Conservation (phyloP, 2,113 vertebrate species). For the Rhineura floridana region DNA sequence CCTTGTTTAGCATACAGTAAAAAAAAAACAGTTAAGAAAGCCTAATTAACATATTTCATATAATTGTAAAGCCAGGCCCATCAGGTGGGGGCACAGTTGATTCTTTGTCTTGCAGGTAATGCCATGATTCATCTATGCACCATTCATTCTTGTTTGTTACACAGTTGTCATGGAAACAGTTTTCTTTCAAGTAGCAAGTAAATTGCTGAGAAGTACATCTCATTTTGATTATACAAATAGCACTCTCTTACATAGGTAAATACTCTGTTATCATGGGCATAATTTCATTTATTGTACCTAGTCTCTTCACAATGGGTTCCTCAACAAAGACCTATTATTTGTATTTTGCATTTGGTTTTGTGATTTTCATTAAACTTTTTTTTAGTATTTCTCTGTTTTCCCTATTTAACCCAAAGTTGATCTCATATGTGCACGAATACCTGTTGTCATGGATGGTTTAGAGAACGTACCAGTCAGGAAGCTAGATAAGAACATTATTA, state of each 20-base stretch:
- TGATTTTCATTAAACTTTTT: slow-evolving; percentile 16
- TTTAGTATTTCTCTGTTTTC: not conserved
- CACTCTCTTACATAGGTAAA: slow-evolving; percentile 59
- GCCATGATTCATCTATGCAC: slow-evolving; percentile 61
- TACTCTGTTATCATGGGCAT: slow-evolving; percentile 34
- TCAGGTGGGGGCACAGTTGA: slow-evolving; percentile 47
- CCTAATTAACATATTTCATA: slow-evolving; percentile 62
- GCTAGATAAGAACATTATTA: not conserved
- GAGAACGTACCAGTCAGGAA: not conserved
- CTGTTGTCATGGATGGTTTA: not conserved
- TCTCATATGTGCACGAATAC: not conserved
- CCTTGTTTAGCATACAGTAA: slow-evolving; percentile 21
- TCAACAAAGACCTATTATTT: slow-evolving; percentile 56
- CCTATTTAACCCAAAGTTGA: not conserved
- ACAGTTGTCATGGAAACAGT: slow-evolving; percentile 67
- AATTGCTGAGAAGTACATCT: slow-evolving; percentile 64
- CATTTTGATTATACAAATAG: slow-evolving; percentile 64
- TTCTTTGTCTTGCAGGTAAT: slow-evolving; percentile 60
- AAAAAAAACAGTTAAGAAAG: slow-evolving; percentile 38
- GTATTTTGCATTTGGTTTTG: slow-evolving; percentile 41
- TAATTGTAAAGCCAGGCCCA: slow-evolving; percentile 56
- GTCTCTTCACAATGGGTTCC: slow-evolving; percentile 30
- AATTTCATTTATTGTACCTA: slow-evolving; percentile 45
- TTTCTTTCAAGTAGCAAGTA: slow-evolving; percentile 69
- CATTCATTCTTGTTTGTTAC: slow-evolving; percentile 68